These are phyloP conservation scores for Marronus borbonicus DNA, from an alignment of 2,888 invertebrate genomes.

Conservation along the genomic window DNA sequence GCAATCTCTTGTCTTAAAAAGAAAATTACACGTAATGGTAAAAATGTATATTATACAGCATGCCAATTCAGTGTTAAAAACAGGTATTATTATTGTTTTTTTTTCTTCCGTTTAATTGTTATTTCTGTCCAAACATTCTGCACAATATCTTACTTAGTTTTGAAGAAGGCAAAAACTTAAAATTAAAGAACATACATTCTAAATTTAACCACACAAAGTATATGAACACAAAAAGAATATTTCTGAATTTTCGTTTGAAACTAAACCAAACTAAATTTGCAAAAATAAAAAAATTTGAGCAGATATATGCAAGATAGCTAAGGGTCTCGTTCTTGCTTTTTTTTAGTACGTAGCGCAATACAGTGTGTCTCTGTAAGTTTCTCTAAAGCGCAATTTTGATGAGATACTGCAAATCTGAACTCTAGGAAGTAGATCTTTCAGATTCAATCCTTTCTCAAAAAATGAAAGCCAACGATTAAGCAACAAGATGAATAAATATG, in stretches of 20 bases:
- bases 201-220: slow-evolving; percentile 1
- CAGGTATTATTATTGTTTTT: slow-evolving; percentile 57
- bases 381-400: slow-evolving; percentile 54
- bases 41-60: slow-evolving; percentile 57
- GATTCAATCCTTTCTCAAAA: slow-evolving; percentile 3
- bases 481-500: slow-evolving; percentile 50
- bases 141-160: slow-evolving; percentile 53
- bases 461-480: slow-evolving; percentile 49
- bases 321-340: not conserved
- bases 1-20: slow-evolving; percentile 47
- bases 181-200: no score
- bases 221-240: slow-evolving; percentile 36
- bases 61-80: slow-evolving; percentile 55
- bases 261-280: no score
- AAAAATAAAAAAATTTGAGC: no score
- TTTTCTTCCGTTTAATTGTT: slow-evolving; percentile 42
- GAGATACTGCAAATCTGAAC: slow-evolving; percentile 43
- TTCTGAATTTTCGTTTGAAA: not conserved
- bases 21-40: slow-evolving; percentile 44
- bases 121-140: slow-evolving; percentile 66
- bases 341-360: slow-evolving; percentile 23
- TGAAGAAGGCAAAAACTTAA: not conserved
- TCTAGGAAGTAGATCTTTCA: slow-evolving; percentile 42
- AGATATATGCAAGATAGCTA: not conserved
- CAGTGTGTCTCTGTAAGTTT: slow-evolving; percentile 18